Evolutionary conservation across 2,113 vertebrate genomes (phyloP), one percentile per base, ranked within the genome.

Genomic region (Gallinago undulata): DNA sequence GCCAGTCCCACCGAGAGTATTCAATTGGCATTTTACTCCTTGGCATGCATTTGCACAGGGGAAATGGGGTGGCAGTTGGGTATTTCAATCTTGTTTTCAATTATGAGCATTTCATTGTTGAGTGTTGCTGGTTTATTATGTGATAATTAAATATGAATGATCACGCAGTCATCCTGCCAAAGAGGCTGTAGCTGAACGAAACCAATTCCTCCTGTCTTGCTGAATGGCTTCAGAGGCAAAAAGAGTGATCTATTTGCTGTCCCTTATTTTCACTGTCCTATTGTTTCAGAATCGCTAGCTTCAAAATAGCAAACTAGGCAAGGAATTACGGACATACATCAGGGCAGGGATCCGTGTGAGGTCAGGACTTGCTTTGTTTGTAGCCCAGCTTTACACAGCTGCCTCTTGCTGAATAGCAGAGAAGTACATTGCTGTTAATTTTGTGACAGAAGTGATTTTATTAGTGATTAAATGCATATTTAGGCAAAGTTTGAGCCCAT

Each of bases 141-240:
- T 80, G 93, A 45, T 96, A 96, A 96, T 97, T 96, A 96, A 97
- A 96, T 96, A 83, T 89, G 96, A 97, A 79, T 93, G 91, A 84
- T 93, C 4, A 0, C 0, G 10, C 88, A 91, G 79, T 90, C 87
- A 45, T 66, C 57, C 95, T 91, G 94, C 93, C 94, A 86, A 66
- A 84, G 90, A 84, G 80, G 57, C 94, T 85, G 85, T 30, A 84
- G 70, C 74, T 25, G 13, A 82, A 76, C 39, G 33, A 91, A 96
- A 91, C 35, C 60, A 39, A 43, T 92, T 92, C 74, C 67, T 89
- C 81, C 87, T 4, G 2, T 79, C 69, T 67, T 51, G n/a, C 90
- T 94, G 88, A 93, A 90, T 55, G 76, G 62, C 69, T 94, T 74
- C 5, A 9, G 75, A 94, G 86, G 85, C 21, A 1, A 91, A 84